Evolutionary conservation across 2,113 vertebrate species (phyloP).

Genomic region (Hystrix brachyura): DNA sequence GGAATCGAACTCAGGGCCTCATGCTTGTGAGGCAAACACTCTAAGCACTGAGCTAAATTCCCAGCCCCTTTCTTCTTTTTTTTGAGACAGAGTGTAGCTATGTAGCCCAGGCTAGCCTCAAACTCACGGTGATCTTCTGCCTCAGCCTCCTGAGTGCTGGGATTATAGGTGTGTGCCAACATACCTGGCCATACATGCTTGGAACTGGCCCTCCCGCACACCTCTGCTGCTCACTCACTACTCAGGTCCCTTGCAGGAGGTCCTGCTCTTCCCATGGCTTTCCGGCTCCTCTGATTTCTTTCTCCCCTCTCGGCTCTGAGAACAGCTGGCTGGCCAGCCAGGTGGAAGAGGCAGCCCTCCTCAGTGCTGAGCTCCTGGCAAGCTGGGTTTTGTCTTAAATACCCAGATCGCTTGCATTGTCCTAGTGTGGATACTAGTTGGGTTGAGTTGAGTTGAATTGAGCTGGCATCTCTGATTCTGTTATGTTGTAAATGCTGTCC

Average conservation of each 20-base stretch:
- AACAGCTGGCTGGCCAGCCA: neutral
- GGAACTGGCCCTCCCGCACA: rapidly evolving
- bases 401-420: neutral
- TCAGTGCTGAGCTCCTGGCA: neutral
- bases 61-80: neutral
- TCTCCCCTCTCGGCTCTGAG: neutral
- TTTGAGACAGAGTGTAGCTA: neutral
- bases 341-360: neutral
- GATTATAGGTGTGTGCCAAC: neutral
- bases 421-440: neutral
- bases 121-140: neutral
- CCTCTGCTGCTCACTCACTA: neutral
- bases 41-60: no score
- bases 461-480: neutral
- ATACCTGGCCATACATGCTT: neutral
- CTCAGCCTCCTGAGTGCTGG: neutral
- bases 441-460: neutral
- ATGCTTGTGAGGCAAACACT: no score
- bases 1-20: no score
- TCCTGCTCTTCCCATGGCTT: neutral
- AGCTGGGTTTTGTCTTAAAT: neutral
- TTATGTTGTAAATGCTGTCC: neutral
- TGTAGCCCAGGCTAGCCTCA: neutral
- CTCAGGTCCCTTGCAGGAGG: neutral
- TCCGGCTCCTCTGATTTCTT: neutral